Conservation (phyloP, 2,113 vertebrate species). For the rat (Rattus norvegicus) region GRCr8 NC_086025.1:53777501-53778000, state of each 20-base stretch:
- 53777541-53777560: constrained; percentile 29
- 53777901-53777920: constrained; percentile 39
- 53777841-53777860: constrained; percentile 8
- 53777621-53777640: not conserved
- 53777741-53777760: constrained; percentile 37
- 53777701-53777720: not conserved
- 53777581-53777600: not conserved
- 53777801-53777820: not conserved
- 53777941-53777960: not conserved
- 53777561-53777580: constrained; percentile 2
- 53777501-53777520: constrained; percentile 27
- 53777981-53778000: constrained; percentile 6
- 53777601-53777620: not conserved
- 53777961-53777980: not conserved
- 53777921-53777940: not conserved
- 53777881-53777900: not conserved
- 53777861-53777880: not conserved
- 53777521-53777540: constrained; percentile 40
- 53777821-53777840: not conserved
- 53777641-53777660: not conserved
- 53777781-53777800: constrained; percentile 45
- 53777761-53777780: constrained; percentile 47
- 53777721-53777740: not conserved
- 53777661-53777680: constrained; percentile 5
- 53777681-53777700: not conserved